Conservation (phyloP, 2,888 invertebrate genomes). For the Anarsia innoxiella region DNA sequence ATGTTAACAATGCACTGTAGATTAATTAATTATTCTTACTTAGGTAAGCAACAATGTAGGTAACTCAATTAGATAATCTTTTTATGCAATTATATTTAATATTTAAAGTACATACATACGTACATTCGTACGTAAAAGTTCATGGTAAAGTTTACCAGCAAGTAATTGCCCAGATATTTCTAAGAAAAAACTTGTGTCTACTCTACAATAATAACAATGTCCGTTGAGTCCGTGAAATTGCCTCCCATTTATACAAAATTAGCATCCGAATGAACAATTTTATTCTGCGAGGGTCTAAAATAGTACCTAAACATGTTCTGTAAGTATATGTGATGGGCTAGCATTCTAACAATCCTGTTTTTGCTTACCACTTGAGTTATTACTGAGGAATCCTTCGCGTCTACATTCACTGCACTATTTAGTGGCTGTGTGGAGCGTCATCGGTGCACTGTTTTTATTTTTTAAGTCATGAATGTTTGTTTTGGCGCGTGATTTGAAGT, state of each 20-base stretch:
- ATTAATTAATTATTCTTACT: background rate
- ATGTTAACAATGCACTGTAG: background rate
- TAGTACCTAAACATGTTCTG: slow-evolving; percentile 33
- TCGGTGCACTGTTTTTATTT: slow-evolving; percentile 30
- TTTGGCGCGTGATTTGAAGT: slow-evolving; percentile 34
- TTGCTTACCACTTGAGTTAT: slow-evolving; percentile 45
- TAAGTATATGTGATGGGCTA: too few relatives aligned
- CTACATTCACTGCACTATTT: slow-evolving; percentile 34
- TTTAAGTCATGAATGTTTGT: slow-evolving; percentile 31
- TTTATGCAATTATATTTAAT: too few relatives aligned
- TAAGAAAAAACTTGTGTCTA: too few relatives aligned
- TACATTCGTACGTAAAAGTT: too few relatives aligned
- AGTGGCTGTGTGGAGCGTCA: slow-evolving; percentile 26
- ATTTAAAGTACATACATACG: too few relatives aligned
- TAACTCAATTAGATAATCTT: too few relatives aligned
- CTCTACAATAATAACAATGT: too few relatives aligned
- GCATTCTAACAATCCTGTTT: slow-evolving; percentile 39
- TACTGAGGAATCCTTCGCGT: slow-evolving; percentile 30
- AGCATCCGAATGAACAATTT: slow-evolving; percentile 17
- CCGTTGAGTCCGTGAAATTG: slow-evolving; percentile 7
- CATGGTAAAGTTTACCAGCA: background rate
- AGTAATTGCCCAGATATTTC: too few relatives aligned
- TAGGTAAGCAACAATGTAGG: too few relatives aligned
- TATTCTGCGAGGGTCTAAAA: slow-evolving; percentile 26
- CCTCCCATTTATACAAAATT: slow-evolving; percentile 9